Evolutionary conservation across 2,888 invertebrate species (phyloP).

Genomic region (Acrobasis repandana): DNA sequence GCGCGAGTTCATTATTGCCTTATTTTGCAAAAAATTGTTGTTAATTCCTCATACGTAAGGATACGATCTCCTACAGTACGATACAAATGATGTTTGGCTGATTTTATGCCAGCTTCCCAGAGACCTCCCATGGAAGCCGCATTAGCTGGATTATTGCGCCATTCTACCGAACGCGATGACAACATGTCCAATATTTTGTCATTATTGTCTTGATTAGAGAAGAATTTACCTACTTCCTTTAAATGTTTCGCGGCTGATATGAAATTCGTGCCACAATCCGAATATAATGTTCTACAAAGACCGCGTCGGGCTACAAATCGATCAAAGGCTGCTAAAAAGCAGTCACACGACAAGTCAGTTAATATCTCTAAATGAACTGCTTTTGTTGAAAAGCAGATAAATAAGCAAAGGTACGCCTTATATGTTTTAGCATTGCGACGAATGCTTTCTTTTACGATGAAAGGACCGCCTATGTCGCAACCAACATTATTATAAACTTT

Average conservation of each 20-base stretch:
- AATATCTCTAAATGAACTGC: constrained; percentile 33
- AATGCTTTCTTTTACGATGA: background rate
- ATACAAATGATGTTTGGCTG: constrained; percentile 28
- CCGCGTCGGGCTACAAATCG: constrained; percentile 29
- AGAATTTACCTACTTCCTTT: constrained; percentile 3
- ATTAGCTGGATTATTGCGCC: constrained; percentile 17
- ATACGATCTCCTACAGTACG: constrained; percentile 10
- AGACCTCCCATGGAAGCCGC: constrained; percentile 29
- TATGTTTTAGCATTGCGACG: constrained; percentile 29
- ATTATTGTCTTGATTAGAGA: background rate
- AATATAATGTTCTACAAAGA: constrained; percentile 20
- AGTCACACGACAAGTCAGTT: constrained; percentile 20
- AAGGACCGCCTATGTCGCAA: constrained; percentile 26
- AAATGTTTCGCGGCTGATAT: constrained; percentile 26
- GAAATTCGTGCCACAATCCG: constrained; percentile 32
- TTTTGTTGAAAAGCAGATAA: constrained; percentile 37
- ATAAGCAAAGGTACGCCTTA: constrained; percentile 37
- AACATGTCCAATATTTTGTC: too few relatives aligned
- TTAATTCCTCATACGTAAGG: constrained; percentile 31
- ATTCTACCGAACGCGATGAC: background rate
- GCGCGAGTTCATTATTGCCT: constrained; percentile 27
- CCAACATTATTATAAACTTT: constrained; percentile 23
- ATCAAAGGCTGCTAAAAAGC: constrained; percentile 28
- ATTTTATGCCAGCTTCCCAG: constrained; percentile 30
- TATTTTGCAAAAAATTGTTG: constrained; percentile 28